Evolutionary conservation across 2,113 vertebrate genomes (phyloP).

Genomic region (Ailurus styani): DNA sequence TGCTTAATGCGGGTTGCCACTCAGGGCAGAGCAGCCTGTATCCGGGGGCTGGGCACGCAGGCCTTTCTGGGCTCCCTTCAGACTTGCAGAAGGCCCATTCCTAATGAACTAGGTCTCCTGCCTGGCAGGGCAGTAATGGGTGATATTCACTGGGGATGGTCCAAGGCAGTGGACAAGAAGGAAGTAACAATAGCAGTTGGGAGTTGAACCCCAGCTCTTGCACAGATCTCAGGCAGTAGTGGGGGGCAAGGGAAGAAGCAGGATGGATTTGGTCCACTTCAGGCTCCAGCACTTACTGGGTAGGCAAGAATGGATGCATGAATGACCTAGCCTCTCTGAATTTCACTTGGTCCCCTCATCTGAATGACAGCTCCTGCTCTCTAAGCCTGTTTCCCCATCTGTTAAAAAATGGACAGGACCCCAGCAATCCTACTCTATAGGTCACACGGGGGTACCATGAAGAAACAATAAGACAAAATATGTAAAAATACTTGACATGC

Average conservation of each 20-base stretch:
- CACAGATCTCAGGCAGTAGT: not conserved
- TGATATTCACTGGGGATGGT: not conserved
- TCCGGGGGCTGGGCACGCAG: not conserved
- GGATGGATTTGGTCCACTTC: not conserved
- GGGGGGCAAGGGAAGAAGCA: not conserved
- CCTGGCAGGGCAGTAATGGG: not conserved
- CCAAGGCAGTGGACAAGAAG: not conserved
- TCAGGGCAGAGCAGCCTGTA: not conserved
- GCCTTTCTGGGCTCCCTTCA: conserved; percentile 3
- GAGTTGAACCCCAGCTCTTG: not conserved
- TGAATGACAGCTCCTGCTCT: not conserved
- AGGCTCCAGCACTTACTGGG: not conserved
- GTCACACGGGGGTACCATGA: not conserved
- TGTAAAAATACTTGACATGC: not conserved
- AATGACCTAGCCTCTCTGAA: not conserved
- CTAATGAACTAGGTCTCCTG: conserved; percentile 43
- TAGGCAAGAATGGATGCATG: not conserved
- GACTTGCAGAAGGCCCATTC: not conserved
- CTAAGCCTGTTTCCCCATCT: not conserved
- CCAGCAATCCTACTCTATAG: not conserved
- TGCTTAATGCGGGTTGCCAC: conserved; percentile 67
- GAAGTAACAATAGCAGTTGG: not conserved
- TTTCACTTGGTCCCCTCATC: not conserved
- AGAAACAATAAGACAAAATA: not conserved
- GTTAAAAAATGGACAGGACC: not conserved